A percentile compares a stretch with the other conserved stretches of the same genome.
Evolutionary conservation across 1,140 invertebrate species (phyloP).

Genomic region (Zaprionus gabonicus): DNA sequence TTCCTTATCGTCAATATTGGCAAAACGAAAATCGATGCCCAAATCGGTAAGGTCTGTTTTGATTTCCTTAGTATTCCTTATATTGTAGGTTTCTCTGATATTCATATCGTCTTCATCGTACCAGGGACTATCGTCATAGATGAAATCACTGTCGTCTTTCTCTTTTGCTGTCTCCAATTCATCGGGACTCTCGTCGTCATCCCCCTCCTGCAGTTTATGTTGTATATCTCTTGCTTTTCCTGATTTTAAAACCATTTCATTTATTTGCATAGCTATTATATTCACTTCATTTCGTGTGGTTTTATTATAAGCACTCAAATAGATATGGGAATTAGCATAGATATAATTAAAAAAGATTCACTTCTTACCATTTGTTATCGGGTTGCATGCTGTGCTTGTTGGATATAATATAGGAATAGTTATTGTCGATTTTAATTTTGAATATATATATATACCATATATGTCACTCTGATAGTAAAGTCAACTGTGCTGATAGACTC

Average conservation of each 20-base stretch:
- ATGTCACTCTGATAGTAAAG: slow-evolving; percentile 5
- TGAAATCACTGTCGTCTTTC: background rate
- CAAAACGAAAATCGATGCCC: slow-evolving; percentile 15
- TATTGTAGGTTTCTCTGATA: background rate
- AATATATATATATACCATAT: background rate
- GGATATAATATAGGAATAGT: background rate
- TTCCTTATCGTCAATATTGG: slow-evolving; percentile 7
- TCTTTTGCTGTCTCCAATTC: background rate
- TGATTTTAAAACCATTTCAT: background rate
- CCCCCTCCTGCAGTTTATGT: background rate
- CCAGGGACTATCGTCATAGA: slow-evolving; percentile 17
- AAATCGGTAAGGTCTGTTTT: background rate
- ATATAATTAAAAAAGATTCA: background rate
- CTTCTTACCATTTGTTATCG: background rate
- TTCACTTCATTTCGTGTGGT: background rate
- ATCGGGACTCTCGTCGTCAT: background rate
- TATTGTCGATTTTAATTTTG: background rate
- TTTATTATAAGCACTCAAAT: background rate
- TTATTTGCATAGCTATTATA: background rate
- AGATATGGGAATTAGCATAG: background rate
- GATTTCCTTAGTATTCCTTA: slow-evolving; percentile 16
- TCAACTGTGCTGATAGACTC: background rate
- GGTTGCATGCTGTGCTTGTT: background rate
- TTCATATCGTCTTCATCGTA: slow-evolving; percentile 17
- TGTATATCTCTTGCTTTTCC: background rate